Percentiles rank a stretch among this genome's conserved stretches.
Evolutionary conservation across 1,140 invertebrate species (phyloP).

Genomic region (Pseudomyrmex cubaensis): DNA sequence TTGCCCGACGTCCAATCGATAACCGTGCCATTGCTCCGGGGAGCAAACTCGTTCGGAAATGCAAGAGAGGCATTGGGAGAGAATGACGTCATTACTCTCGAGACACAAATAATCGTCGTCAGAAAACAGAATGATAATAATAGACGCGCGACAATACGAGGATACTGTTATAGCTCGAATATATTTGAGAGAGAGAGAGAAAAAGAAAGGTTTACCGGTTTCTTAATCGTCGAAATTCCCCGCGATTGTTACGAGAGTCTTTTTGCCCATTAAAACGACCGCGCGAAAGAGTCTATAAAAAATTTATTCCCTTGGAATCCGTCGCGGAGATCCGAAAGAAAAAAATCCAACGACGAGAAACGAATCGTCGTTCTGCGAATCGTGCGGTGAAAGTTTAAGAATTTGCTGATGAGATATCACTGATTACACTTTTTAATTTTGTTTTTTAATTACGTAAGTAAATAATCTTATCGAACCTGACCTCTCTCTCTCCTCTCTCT

Average conservation of each 20-base stretch:
- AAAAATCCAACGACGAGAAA: not conserved
- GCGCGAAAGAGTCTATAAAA: no score
- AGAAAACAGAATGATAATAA: slow-evolving; percentile 7
- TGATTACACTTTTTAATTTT: not conserved
- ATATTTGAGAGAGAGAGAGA: no score
- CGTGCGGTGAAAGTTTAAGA: not conserved
- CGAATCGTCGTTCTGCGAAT: slow-evolving; percentile 1
- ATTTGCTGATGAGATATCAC: slow-evolving; percentile 8
- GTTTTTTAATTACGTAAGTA: slow-evolving; percentile 12
- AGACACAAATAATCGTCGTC: slow-evolving; percentile 2
- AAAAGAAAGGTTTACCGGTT: no score
- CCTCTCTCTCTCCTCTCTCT: not conserved
- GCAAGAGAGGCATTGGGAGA: not conserved
- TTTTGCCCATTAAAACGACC: no score
- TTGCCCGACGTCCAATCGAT: slow-evolving; percentile 64
- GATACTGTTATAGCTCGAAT: slow-evolving; percentile 33
- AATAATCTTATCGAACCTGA: slow-evolving; percentile 49
- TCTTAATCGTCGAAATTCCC: no score
- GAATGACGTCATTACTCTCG: slow-evolving; percentile 52
- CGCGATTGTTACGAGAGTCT: no score
- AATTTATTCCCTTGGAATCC: no score
- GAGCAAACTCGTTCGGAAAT: slow-evolving; percentile 48
- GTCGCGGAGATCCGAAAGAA: no score
- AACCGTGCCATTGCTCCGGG: slow-evolving; percentile 63
- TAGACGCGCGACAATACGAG: slow-evolving; percentile 28